Base-by-base conservation (phyloP, 2,888 invertebrate genomes). In the Drosophila rellima region DNA sequence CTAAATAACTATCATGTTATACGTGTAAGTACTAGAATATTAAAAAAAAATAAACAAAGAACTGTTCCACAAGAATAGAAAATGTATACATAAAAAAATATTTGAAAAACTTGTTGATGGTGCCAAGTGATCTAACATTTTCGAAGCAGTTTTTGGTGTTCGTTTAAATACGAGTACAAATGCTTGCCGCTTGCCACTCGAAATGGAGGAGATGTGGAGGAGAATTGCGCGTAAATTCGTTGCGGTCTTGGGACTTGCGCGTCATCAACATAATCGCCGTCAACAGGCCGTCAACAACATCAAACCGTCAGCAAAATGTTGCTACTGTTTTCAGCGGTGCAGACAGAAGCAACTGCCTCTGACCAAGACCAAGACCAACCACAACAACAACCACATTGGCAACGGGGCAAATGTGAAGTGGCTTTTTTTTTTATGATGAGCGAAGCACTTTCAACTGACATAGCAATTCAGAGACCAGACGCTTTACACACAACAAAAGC, bases 201-300 rank as follows among this genome's bases (percentile, higher is more conserved):
- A 80, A 40, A 26, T 69, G 69, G 50, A 55, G 74, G 51, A 74
- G 52, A 51, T 47, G 66, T 66, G 82, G 82, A 81, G 82, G 85
- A 81, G 85, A 85, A 86, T 88, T 83, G 88, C 86, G 88, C 88
- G 85, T 83, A 86, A 88, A 83, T 88, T 85, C 71, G 85, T 86
- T 85, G 85, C 88, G 85, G 85, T 85, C 78, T 78, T 45, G 44
- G 65, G 63, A 70, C 54, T 74, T 70, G 78, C 64, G 87, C 86
- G 86, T 85, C 85, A 85, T 85, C 86, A 85, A 85, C 85, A 78
- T 88, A 85, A 85, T 88, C 85, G 84, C 88, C 88, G 84, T 87
- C 84, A 84, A 87, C 88, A 80, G 85, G 80, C 80, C 82, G 83
- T 88, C 88, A 83, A 83, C 88, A 83, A 78, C 85, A 88, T 85